Evolutionary conservation across 2,797 vertebrate species (phyloP).

Genomic region (Eospalax fontanierii): DNA sequence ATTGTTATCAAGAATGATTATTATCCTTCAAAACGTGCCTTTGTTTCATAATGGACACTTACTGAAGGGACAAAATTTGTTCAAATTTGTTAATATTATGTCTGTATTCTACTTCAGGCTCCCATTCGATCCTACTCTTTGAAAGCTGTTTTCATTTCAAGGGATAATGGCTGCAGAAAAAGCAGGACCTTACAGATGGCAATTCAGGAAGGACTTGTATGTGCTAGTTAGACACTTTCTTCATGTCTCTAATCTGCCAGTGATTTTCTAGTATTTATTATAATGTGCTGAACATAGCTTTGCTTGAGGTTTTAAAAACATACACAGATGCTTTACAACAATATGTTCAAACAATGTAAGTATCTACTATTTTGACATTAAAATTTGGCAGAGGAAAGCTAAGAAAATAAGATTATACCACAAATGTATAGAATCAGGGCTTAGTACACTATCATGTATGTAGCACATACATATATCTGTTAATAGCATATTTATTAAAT

Average conservation of each 20-base stretch:
- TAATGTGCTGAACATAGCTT: neutral
- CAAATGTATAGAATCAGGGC: neutral
- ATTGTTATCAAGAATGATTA: neutral
- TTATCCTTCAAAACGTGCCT: conserved; percentile 15
- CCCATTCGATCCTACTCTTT: conserved; percentile 18
- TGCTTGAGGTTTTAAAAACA: neutral
- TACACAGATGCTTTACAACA: neutral
- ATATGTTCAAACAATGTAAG: neutral
- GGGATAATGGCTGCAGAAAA: neutral
- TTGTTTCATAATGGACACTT: conserved; percentile 50
- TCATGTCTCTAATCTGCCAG: neutral
- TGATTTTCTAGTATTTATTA: conserved; percentile 30
- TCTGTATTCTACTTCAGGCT: neutral
- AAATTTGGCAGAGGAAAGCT: neutral
- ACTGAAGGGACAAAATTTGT: neutral
- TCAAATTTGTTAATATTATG: neutral
- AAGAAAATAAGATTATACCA: neutral
- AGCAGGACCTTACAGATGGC: conserved; percentile 38
- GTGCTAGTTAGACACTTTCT: neutral
- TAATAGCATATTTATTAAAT: conserved; percentile 8
- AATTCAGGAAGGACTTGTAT: neutral
- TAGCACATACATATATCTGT: neutral
- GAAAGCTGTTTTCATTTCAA: no score
- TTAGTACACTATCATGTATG: neutral
- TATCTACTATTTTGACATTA: neutral